phyloP scores from a whole-genome alignment of 2,888 invertebrate species.

The Phragmatobia fuliginosa region DNA sequence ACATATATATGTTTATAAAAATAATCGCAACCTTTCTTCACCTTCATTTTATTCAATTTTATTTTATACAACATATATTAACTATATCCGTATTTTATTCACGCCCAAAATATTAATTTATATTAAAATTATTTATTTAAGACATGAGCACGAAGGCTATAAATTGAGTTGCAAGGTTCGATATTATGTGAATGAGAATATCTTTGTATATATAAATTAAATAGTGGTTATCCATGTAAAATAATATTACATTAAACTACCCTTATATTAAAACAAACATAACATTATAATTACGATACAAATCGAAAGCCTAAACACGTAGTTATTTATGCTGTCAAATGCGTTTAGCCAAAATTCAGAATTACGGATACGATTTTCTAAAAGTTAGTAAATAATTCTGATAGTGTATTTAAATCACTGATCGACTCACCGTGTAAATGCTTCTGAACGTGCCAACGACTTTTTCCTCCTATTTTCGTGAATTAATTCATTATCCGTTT shows the following conservation, averaged over 20 bases:
- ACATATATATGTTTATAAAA: background rate
- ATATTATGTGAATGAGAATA: background rate
- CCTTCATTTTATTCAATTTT: background rate
- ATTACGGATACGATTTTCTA: constrained; percentile 11
- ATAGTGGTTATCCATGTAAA: background rate
- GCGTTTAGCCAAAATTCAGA: background rate
- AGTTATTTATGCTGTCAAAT: constrained; percentile 2
- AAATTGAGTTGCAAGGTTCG: background rate
- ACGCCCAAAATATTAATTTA: background rate
- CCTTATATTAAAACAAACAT: background rate
- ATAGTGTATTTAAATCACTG: constrained; percentile 52
- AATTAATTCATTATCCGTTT: constrained; percentile 45
- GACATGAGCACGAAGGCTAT: background rate
- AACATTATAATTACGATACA: background rate
- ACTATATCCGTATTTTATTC: background rate
- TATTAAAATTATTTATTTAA: too few species aligned
- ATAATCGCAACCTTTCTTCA: background rate
- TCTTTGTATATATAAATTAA: background rate
- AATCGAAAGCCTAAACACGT: background rate
- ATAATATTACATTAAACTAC: background rate
- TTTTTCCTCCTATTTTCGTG: constrained; percentile 29
- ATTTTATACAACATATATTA: background rate
- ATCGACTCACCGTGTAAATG: constrained; percentile 32
- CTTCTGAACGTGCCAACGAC: constrained; percentile 37
- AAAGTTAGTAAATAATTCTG: constrained; percentile 45